A percentile compares a stretch with the other conserved stretches of the same genome.
Conservation (phyloP, 2,113 vertebrate species). For the Etheostoma cragini region DNA sequence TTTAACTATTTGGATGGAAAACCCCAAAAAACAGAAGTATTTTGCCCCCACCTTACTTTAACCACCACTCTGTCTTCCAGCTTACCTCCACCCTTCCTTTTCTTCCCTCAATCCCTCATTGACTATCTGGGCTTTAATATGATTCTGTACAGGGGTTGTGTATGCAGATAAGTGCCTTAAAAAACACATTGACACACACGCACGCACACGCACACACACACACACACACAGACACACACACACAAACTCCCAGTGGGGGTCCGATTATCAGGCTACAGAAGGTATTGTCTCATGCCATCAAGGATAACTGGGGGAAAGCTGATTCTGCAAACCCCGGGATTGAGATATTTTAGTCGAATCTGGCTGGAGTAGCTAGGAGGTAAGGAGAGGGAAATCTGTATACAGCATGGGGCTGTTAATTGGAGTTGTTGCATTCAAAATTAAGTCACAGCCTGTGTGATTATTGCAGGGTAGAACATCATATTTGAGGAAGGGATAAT, state of each 20-base stretch:
- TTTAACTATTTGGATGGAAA: not conserved
- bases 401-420: slow-evolving; percentile 15
- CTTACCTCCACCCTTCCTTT: not conserved
- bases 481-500: slow-evolving; percentile 28
- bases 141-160: slow-evolving; percentile 48
- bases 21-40: slow-evolving; percentile 1
- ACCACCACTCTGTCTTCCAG: not conserved
- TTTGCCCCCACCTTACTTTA: slow-evolving; percentile 11
- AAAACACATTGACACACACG: slow-evolving; percentile 55
- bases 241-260: slow-evolving; percentile 53
- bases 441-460: slow-evolving; percentile 29
- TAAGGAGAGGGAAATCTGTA: slow-evolving; percentile 13
- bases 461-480: slow-evolving; percentile 9
- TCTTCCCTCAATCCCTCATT: slow-evolving; percentile 27
- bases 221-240: slow-evolving; percentile 22
- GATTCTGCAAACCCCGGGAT: slow-evolving; percentile 60
- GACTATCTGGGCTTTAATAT: slow-evolving; percentile 42
- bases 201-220: slow-evolving; percentile 41
- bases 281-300: slow-evolving; percentile 68
- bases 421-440: slow-evolving; percentile 37
- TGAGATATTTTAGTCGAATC: slow-evolving; percentile 50
- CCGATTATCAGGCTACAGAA: slow-evolving; percentile 65
- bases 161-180: slow-evolving; percentile 60
- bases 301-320: slow-evolving; percentile 64
- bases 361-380: slow-evolving; percentile 33